Evolutionary conservation across 1,140 invertebrate genomes (phyloP).

Genomic region (Diprion similis): DNA sequence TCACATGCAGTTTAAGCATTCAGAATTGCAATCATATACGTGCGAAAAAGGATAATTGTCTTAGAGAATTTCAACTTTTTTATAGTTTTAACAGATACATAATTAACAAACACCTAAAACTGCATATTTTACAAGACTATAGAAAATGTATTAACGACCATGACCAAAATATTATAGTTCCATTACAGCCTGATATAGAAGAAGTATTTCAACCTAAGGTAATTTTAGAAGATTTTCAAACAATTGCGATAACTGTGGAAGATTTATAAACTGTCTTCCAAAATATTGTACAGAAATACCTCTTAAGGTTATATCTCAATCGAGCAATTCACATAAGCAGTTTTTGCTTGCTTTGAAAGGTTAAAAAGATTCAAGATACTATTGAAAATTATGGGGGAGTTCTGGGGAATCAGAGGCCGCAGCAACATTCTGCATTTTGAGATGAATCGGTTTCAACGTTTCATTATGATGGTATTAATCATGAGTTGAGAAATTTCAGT

Average conservation of each 20-base stretch:
- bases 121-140: background rate
- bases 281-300: background rate
- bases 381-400: no score
- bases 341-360: no score
- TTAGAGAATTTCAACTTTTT: background rate
- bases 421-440: no score
- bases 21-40: constrained; percentile 11
- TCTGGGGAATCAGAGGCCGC: no score
- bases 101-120: background rate
- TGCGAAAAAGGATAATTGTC: constrained; percentile 1
- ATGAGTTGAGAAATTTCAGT: no score
- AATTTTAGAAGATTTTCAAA: background rate
- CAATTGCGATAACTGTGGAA: background rate
- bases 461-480: no score
- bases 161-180: background rate
- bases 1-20: constrained; percentile 15
- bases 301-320: background rate
- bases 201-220: background rate
- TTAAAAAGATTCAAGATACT: no score
- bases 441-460: no score
- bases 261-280: background rate
- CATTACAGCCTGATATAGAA: background rate
- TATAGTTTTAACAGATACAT: background rate
- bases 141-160: background rate
- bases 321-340: no score